A percentile compares a stretch with the other conserved stretches of the same genome.
phyloP scores from a whole-genome alignment of 2,113 vertebrate genomes.

The Crocuta crocuta region DNA sequence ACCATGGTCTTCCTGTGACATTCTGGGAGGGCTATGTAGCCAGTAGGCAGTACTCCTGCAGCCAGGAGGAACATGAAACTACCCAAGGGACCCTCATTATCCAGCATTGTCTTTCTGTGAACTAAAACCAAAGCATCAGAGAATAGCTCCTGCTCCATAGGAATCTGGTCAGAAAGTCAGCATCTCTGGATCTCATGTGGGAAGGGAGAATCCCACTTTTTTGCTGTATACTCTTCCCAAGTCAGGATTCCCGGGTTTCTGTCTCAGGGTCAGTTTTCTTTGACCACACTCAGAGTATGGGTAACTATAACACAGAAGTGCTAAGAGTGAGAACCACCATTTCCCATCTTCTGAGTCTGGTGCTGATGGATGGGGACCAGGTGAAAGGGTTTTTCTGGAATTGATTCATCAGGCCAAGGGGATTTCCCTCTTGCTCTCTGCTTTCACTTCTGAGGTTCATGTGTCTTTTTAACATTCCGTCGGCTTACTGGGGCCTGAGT shows the following conservation, averaged over 20 bases:
- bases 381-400: conserved; percentile 64
- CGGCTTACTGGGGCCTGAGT: neutral
- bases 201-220: neutral
- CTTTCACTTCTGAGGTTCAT: conserved; percentile 57
- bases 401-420: conserved; percentile 23
- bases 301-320: neutral
- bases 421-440: conserved; percentile 49
- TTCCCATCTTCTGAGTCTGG: neutral
- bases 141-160: neutral
- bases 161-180: neutral
- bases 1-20: neutral
- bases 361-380: conserved; percentile 16
- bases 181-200: neutral
- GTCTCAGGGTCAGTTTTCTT: neutral
- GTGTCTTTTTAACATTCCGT: conserved; percentile 49
- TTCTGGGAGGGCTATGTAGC: neutral
- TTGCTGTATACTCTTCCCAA: neutral
- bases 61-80: neutral
- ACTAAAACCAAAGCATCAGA: neutral
- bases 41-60: neutral
- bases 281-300: neutral
- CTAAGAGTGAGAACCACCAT: conserved; percentile 23
- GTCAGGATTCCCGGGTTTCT: neutral
- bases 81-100: neutral
- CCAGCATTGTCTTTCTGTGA: neutral